phyloP scores from a whole-genome alignment of 2,797 vertebrate species.

The Ctenochaetus hawaiiensis region DNA sequence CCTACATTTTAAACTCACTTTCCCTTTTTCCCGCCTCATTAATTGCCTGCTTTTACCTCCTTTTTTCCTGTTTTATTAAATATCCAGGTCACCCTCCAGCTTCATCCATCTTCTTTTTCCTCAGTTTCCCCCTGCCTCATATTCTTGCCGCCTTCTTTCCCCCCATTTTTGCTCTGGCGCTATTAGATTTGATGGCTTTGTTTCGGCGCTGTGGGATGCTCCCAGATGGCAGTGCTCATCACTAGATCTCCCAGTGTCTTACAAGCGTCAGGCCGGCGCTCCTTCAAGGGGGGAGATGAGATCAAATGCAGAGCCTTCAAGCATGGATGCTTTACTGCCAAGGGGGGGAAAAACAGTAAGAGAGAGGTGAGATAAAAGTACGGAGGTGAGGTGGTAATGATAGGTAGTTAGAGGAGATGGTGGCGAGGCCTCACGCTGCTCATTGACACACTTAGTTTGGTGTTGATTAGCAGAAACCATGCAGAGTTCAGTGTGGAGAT shows the following conservation, averaged over 20 bases:
- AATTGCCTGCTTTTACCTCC: slow-evolving; percentile 8
- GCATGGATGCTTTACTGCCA: not conserved
- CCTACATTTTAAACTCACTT: slow-evolving; percentile 16
- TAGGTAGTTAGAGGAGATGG: slow-evolving; percentile 9
- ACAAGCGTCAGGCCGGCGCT: slow-evolving; percentile 29
- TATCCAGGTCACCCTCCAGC: not conserved
- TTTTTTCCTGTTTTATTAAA: slow-evolving; percentile 2
- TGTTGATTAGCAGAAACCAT: slow-evolving; percentile 42
- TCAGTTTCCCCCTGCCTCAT: too few relatives aligned
- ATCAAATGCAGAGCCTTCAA: slow-evolving; percentile 45
- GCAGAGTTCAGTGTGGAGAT: not conserved
- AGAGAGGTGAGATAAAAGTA: slow-evolving; percentile 1
- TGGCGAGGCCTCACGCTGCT: not conserved
- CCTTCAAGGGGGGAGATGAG: slow-evolving; percentile 32
- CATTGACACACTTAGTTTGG: slow-evolving; percentile 5
- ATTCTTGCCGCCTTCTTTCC: not conserved
- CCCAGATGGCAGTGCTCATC: slow-evolving; percentile 36
- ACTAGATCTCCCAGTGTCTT: slow-evolving; percentile 40
- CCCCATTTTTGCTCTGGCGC: slow-evolving; percentile 20
- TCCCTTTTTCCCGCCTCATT: not conserved
- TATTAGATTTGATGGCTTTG: slow-evolving; percentile 53
- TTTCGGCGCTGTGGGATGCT: slow-evolving; percentile 55
- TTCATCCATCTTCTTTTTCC: not conserved
- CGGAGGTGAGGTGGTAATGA: slow-evolving; percentile 34
- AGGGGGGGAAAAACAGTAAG: slow-evolving; percentile 3